phyloP scores from a whole-genome alignment of 2,113 vertebrate genomes.

The Ciconia stormi region DNA sequence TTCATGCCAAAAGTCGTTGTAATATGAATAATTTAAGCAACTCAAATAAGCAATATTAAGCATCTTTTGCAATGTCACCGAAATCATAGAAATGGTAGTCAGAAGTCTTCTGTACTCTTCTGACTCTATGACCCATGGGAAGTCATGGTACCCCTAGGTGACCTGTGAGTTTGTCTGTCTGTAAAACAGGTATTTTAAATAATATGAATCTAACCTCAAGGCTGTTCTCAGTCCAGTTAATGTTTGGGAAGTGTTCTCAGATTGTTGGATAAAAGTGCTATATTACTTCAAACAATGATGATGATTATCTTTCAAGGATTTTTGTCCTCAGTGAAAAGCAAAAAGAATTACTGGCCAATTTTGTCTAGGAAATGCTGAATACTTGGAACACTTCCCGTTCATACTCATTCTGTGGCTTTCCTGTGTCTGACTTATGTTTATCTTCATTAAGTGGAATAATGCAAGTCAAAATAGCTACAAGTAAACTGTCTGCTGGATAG shows the following conservation, averaged over 20 bases:
- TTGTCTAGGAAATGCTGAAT: conserved; percentile 56
- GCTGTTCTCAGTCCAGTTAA: background rate
- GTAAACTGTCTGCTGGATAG: conserved; percentile 64
- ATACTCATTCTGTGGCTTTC: conserved; percentile 56
- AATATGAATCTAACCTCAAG: background rate
- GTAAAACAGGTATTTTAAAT: conserved; percentile 40
- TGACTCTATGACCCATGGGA: background rate
- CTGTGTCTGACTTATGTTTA: conserved; percentile 68
- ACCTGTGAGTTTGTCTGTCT: background rate
- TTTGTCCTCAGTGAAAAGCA: conserved; percentile 46
- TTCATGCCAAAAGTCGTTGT: background rate
- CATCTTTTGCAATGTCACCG: background rate
- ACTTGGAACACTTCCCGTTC: conserved; percentile 48
- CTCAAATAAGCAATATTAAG: background rate
- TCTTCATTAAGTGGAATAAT: conserved; percentile 69
- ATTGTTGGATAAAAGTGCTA: conserved; percentile 6
- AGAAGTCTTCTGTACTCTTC: background rate
- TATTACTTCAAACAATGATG: conserved; percentile 44
- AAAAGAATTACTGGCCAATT: conserved; percentile 55
- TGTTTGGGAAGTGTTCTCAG: conserved; percentile 35
- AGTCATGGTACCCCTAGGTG: background rate
- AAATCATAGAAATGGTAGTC: background rate
- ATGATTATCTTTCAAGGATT: conserved; percentile 59
- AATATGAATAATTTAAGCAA: background rate
- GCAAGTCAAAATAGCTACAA: conserved; percentile 68